These are phyloP conservation scores for Lasioglossum baleicum DNA, from an alignment of 1,140 invertebrate genomes.

Conservation along the genomic window DNA sequence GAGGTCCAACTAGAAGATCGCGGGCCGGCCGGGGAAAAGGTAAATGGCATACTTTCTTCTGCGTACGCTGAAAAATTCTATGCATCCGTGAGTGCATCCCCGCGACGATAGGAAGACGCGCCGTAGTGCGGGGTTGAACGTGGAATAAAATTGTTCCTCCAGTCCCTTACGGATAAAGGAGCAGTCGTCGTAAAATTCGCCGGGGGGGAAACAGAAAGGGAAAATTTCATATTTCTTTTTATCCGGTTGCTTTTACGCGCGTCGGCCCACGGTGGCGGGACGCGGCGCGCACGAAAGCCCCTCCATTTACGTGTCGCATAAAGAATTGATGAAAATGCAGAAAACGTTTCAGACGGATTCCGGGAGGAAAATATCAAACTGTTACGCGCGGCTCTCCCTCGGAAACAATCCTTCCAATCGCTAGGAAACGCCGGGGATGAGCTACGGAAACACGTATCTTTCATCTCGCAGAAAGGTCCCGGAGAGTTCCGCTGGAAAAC, in stretches of 20 bases:
- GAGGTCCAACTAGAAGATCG: conserved; percentile 3
- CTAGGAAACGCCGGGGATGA: background rate
- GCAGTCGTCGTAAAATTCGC: conserved; percentile 26
- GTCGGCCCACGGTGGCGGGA: background rate
- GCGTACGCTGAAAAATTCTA: conserved; percentile 49
- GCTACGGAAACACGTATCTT: background rate
- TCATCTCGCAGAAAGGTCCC: background rate
- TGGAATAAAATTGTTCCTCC: conserved; percentile 26
- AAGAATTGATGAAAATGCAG: conserved; percentile 8
- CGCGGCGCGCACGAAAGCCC: background rate
- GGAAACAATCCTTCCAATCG: conserved; percentile 13
- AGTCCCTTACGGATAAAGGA: conserved; percentile 7
- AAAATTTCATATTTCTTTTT: conserved; percentile 14
- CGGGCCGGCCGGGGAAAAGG: conserved; percentile 2
- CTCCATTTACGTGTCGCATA: conserved; percentile 1
- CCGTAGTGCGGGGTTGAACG: background rate
- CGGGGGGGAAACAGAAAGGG: background rate
- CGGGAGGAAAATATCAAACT: background rate
- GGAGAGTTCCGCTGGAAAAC: background rate
- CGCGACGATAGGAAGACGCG: background rate
- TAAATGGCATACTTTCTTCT: conserved; percentile 40
- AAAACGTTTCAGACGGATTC: conserved; percentile 10
- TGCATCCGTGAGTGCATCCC: conserved; percentile 41
- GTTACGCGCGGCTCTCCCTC: background rate
- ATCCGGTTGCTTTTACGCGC: background rate